Base-by-base conservation (phyloP, 1,140 invertebrate species). In the Dreissena polymorpha region DNA sequence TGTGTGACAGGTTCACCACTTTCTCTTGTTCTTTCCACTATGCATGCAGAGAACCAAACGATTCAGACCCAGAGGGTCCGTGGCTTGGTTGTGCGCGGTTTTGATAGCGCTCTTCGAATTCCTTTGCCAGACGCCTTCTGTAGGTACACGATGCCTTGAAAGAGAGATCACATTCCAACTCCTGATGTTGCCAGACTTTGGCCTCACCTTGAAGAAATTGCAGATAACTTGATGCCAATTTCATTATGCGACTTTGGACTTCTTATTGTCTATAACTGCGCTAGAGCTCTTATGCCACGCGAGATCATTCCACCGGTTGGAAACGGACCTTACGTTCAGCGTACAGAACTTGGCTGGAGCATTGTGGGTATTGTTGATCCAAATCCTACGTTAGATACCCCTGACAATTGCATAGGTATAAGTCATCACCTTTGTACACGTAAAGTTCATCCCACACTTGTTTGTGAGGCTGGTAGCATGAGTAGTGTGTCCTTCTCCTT, bases 241-340 rank as follows among this genome's bases (percentile, higher is more conserved):
- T 53, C 55, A 39, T 23, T 70, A 10, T 68, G 50, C 21, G 72
- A 75, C n/a, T 29, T 85, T 8, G 77, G 77, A 14, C 57, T 86
- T 12, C 50, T 83, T 5, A 83, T 86, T 29, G 80, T 72, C 0
- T 86, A 86, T 51, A 77, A 85, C 49, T 85, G 84, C 53, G 49
- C 75, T 5, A 10, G 18, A 0, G 84, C 84, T n/a, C 50, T 86
- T 2, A 50, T 29, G 10, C 79, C 73, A 14, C 23, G 79, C 16
- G 72, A 86, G 16, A 70, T 73, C 3, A 79, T 86, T 39, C 25
- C 63, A 16, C 29, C 39, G 0, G n/a, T 25, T 50, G 65, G 63
- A 23, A 23, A n/a, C n/a, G n/a, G n/a, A n/a, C n/a, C n/a, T n/a
- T n/a, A n/a, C n/a, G n/a, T n/a, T n/a, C n/a, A n/a, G n/a, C n/a